Base-by-base conservation (phyloP, 2,888 invertebrate species). In the Zhuqinia jingwanae region DNA sequence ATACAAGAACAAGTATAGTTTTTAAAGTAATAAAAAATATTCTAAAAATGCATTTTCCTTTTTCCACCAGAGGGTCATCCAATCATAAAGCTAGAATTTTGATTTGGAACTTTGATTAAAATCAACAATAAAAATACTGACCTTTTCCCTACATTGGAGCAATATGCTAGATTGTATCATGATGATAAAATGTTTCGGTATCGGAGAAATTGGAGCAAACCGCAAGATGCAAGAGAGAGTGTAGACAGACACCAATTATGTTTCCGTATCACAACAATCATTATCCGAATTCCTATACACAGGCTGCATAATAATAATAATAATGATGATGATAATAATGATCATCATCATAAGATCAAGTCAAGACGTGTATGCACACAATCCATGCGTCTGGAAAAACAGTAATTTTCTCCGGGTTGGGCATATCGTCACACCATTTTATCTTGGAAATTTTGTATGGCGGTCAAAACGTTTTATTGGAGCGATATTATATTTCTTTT, bases 221-320 rank as follows among this genome's bases (percentile, higher is more conserved):
- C 50, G 60, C 27, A 60, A 42, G 45, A 36, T 8, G 3, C 36
- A 6, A n/a, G n/a, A n/a, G n/a, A 47, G 30, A 27, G 30, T 50
- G 75, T 63, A 80, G 85, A 85, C 80, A 85, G 85, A 85, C 75
- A 53, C 36, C 80, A 85, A 85, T 85, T 84, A 36, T 36, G 36
- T 36, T 8, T n/a, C n/a, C n/a, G n/a, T n/a, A n/a, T 36, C 36
- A 36, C 36, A 36, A 36, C 8, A 6, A 36, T 36, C 8, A 36
- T 36, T 36, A 78, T 42, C 50, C 13, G 65, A 76, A 80, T 76
- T 76, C 76, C 50, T 73, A 47, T 8, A 36, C 36, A 36, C 36
- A 36, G 3, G 36, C 8, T 36, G 36, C 36, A 30, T 77, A 17
- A 36, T 60, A 53, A 68, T 30, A 56, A 50, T 30, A 42, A 68